A percentile compares a stretch with the other conserved stretches of the same genome.
These are phyloP conservation scores for Petrolisthes cinctipes DNA, from an alignment of 2,888 invertebrate species.

Conservation along the genomic window DNA sequence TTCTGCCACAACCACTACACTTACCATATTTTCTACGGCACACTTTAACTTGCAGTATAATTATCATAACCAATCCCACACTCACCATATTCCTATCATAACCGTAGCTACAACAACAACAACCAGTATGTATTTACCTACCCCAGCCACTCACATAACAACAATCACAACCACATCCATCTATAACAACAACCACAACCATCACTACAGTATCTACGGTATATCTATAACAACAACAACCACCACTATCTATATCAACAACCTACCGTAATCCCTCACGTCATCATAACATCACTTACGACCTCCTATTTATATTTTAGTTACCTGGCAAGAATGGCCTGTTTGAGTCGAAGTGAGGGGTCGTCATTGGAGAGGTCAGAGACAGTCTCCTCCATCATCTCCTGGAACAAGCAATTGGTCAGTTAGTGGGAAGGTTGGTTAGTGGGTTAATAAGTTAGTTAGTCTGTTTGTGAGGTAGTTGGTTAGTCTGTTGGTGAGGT, in stretches of 20 bases:
- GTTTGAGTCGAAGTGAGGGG: neutral
- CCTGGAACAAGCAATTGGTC: neutral
- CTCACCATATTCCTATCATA: too few relatives aligned
- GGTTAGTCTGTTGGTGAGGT: neutral
- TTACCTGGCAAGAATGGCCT: neutral
- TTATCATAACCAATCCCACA: too few relatives aligned
- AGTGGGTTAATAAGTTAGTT: neutral
- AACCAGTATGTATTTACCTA: too few relatives aligned
- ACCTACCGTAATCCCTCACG: neutral
- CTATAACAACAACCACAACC: too few relatives aligned
- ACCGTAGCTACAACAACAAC: too few relatives aligned
- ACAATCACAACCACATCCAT: too few relatives aligned
- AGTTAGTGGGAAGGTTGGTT: neutral
- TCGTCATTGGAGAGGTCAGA: neutral
- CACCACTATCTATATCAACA: neutral
- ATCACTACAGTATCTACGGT: too few relatives aligned
- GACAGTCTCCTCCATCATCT: neutral
- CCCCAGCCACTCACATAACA: too few relatives aligned
- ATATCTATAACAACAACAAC: neutral
- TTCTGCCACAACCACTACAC: too few relatives aligned
- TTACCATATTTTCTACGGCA: too few relatives aligned
- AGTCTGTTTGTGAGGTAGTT: neutral
- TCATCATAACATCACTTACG: neutral
- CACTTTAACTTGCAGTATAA: too few relatives aligned
- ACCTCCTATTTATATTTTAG: neutral